Conservation (phyloP, 2,113 vertebrate genomes). For the Caretta caretta region DNA sequence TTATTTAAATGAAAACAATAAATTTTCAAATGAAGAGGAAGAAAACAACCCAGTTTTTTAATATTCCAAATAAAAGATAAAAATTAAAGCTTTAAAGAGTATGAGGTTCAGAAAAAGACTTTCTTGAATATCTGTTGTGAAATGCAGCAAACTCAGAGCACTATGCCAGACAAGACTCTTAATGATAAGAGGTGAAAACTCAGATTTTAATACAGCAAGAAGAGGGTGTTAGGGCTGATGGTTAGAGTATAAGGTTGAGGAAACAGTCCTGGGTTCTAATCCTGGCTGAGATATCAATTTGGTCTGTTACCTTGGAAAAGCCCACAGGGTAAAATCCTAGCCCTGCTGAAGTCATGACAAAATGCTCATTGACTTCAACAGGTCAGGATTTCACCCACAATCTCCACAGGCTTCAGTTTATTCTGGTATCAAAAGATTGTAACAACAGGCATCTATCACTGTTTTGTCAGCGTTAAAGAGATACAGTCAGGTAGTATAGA, state of each 20-base stretch:
- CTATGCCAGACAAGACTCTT: not conserved
- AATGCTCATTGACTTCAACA: not conserved
- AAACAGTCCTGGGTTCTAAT: not conserved
- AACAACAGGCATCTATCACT: not conserved
- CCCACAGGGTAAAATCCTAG: not conserved
- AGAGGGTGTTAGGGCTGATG: not conserved
- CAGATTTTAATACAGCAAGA: not conserved
- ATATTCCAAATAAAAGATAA: not conserved
- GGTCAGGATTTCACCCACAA: not conserved
- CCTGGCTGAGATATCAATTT: not conserved
- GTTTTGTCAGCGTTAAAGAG: not conserved
- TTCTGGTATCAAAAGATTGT: not conserved
- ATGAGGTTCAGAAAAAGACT: not conserved
- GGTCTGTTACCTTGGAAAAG: not conserved
- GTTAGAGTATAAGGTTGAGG: not conserved
- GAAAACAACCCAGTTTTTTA: not conserved
- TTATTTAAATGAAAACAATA: slow-evolving; percentile 63
- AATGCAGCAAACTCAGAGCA: not conserved
- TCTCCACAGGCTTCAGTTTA: not conserved
- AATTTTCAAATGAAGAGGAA: slow-evolving; percentile 31
- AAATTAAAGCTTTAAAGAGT: not conserved
- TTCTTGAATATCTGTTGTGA: not conserved
- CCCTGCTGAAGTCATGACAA: not conserved
- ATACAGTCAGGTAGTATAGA: not conserved
- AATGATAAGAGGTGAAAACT: not conserved